Conservation (phyloP, 2,113 vertebrate genomes). For the Thunnus thynnus region DNA sequence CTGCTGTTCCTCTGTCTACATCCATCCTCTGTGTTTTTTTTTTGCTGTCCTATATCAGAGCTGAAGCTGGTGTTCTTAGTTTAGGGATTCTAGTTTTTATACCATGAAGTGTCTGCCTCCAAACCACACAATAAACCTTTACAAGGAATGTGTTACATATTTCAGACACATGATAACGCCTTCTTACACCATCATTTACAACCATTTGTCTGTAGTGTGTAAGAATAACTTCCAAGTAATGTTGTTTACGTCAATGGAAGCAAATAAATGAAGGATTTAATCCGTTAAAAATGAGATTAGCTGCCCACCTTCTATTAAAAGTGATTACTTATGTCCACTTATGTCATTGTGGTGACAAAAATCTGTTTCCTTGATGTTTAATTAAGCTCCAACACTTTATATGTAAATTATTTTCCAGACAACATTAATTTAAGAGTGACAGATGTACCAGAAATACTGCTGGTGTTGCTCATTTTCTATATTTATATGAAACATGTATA, state of each 20-base stretch:
- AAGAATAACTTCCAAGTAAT: constrained; percentile 45
- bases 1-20: neutral
- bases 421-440: neutral
- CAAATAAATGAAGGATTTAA: constrained; percentile 32
- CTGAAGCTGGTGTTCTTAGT: constrained; percentile 1
- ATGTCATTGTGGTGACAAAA: constrained; percentile 19
- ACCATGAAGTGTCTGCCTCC: constrained; percentile 50
- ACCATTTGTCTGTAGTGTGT: constrained; percentile 29
- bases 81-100: constrained; percentile 69
- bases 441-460: constrained; percentile 24
- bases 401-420: constrained; percentile 25
- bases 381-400: neutral
- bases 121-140: constrained; percentile 64
- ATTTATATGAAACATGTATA: constrained; percentile 19
- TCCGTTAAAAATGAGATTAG: neutral
- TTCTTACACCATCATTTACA: constrained; percentile 41
- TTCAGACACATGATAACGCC: constrained; percentile 48
- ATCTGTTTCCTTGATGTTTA: neutral
- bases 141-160: constrained; percentile 71
- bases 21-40: constrained; percentile 37
- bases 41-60: neutral
- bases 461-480: constrained; percentile 5
- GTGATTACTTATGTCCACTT: neutral
- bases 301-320: constrained; percentile 29
- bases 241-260: constrained; percentile 50